Evolutionary conservation across 2,888 invertebrate species (phyloP).

Genomic region (Himalopsyche kuldschensis): DNA sequence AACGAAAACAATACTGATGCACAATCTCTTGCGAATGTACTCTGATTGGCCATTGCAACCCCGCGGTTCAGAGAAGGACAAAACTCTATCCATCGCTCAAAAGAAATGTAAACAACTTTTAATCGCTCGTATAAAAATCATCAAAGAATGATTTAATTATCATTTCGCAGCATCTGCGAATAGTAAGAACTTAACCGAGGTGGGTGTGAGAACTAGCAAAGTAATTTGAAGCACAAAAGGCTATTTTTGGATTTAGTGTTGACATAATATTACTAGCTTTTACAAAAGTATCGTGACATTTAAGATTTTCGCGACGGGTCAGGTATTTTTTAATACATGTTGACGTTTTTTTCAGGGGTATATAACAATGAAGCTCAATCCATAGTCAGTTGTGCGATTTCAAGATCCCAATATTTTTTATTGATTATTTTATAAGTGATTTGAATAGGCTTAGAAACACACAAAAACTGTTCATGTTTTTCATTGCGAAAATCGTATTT

Average conservation of each 20-base stretch:
- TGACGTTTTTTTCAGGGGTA: no score
- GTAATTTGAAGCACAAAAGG: not conserved
- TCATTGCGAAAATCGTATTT: no score
- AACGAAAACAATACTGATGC: constrained; percentile 48
- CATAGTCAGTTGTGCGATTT: no score
- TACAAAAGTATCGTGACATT: not conserved
- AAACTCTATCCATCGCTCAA: constrained; percentile 30
- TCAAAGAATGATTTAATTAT: not conserved
- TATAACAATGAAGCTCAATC: no score
- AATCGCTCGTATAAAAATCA: not conserved
- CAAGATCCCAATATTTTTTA: no score
- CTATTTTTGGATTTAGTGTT: not conserved
- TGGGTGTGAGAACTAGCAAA: not conserved
- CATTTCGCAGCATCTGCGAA: not conserved
- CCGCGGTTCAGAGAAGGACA: constrained; percentile 43
- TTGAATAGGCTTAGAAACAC: no score
- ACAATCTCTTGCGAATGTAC: constrained; percentile 50
- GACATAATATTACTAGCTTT: not conserved
- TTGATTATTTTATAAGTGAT: no score
- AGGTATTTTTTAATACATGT: not conserved
- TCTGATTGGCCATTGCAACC: constrained; percentile 47
- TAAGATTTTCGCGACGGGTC: not conserved
- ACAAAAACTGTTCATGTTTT: no score
- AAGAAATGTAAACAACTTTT: not conserved
- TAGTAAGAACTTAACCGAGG: not conserved